A percentile compares a stretch with the other conserved stretches of the same genome.
Conservation (phyloP, 2,888 invertebrate genomes). For the Thalpophila matura region DNA sequence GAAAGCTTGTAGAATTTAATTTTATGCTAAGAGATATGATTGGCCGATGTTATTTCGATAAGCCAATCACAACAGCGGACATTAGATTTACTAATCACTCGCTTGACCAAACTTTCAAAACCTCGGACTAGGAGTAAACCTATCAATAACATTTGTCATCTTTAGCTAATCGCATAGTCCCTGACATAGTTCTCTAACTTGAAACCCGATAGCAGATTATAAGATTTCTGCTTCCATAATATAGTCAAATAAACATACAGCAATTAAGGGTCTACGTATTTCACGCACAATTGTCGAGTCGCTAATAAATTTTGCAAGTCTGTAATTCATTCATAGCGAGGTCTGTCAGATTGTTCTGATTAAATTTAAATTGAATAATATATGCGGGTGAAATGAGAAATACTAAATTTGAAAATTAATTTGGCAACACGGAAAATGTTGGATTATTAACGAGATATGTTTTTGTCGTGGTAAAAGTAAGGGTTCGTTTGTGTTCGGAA, state of each 20-base stretch:
- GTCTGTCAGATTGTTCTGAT: constrained; percentile 59
- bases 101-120: too few species aligned
- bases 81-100: too few species aligned
- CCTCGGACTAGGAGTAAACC: too few species aligned
- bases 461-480: constrained; percentile 19
- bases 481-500: background rate
- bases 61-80: too few species aligned
- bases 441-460: constrained; percentile 42
- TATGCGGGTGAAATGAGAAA: constrained; percentile 53
- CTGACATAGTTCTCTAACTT: background rate
- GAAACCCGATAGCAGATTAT: background rate
- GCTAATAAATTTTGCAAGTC: constrained; percentile 59
- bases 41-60: too few species aligned
- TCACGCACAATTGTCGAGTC: constrained; percentile 28
- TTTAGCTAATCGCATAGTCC: background rate
- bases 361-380: constrained; percentile 67
- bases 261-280: constrained; percentile 3
- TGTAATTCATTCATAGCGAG: constrained; percentile 54
- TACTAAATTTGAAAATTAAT: constrained; percentile 54
- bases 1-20: too few species aligned
- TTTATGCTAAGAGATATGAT: too few species aligned
- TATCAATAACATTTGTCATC: background rate
- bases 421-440: constrained; percentile 41
- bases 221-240: background rate
- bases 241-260: constrained; percentile 2